These are phyloP conservation scores for Cyanoderma ruficeps DNA, from an alignment of 2,113 vertebrate species.

Conservation along the genomic window DNA sequence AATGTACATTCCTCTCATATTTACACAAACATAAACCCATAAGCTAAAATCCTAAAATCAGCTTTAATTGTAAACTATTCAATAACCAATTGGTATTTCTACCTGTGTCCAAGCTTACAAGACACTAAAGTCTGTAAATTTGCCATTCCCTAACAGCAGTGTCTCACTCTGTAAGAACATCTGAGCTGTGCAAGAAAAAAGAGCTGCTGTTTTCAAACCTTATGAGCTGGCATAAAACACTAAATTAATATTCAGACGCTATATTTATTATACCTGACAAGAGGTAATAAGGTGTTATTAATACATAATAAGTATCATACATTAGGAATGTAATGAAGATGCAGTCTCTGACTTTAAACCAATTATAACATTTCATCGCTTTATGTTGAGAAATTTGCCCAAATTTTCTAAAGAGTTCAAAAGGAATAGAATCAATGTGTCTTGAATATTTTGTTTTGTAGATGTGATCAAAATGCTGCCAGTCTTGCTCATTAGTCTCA, in stretches of 20 bases:
- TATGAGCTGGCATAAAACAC: background rate
- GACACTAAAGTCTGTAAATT: background rate
- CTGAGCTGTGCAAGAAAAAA: background rate
- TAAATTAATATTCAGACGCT: background rate
- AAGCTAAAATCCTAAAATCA: background rate
- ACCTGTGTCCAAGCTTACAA: background rate
- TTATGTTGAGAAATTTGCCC: background rate
- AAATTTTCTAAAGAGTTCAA: background rate
- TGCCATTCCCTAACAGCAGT: background rate
- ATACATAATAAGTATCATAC: conserved; percentile 20
- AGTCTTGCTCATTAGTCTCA: background rate
- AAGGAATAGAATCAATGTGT: background rate
- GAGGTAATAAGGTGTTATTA: conserved; percentile 38
- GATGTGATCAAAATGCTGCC: background rate
- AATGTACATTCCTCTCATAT: background rate
- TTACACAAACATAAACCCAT: background rate
- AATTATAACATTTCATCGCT: background rate
- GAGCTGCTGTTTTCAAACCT: background rate
- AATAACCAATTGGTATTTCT: background rate
- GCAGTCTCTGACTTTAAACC: conserved; percentile 1
- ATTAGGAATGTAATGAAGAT: conserved; percentile 21
- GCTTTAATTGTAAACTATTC: background rate
- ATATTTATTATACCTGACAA: conserved; percentile 46
- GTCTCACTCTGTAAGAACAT: background rate
- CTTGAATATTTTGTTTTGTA: background rate